Conservation (phyloP, 1,140 invertebrate genomes). For the Drosophila quadrilineata region DNA sequence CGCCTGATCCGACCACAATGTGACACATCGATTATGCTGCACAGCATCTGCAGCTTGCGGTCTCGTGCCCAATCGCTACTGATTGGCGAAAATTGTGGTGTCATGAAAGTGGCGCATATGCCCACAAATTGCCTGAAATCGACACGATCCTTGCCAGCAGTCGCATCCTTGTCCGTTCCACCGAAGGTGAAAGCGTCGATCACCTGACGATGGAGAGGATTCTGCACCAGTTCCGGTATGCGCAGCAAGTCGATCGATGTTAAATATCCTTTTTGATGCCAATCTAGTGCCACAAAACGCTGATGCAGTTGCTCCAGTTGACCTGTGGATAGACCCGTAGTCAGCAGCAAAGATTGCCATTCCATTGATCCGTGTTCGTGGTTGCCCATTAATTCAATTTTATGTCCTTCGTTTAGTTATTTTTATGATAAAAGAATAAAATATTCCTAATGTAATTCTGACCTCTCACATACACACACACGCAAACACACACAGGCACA, state of each 20-base stretch:
- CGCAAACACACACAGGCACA: no score
- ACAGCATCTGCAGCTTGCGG: constrained; percentile 41
- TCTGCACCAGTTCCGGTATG: constrained; percentile 46
- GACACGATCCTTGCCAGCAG: constrained; percentile 13
- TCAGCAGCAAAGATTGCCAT: no score
- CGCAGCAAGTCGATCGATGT: constrained; percentile 59
- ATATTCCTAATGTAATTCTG: no score
- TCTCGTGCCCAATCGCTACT: constrained; percentile 2
- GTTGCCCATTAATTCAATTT: no score
- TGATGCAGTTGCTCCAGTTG: constrained; percentile 41
- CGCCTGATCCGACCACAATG: constrained; percentile 21
- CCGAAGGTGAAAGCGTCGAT: constrained; percentile 56
- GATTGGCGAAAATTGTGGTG: constrained; percentile 10
- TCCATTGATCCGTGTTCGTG: constrained; percentile 22
- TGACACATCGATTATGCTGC: constrained; percentile 39
- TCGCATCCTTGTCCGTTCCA: neutral
- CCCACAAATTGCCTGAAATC: constrained; percentile 42
- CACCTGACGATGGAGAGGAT: constrained; percentile 50
- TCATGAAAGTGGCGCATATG: constrained; percentile 37
- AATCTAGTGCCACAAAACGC: constrained; percentile 47
- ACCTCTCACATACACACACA: no score
- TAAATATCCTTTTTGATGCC: constrained; percentile 39
- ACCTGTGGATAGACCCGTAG: constrained; percentile 7
- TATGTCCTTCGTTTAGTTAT: no score
- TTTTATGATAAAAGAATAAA: no score